A percentile compares a stretch with the other conserved stretches of the same genome.
Conservation (phyloP, 2,888 invertebrate species). For the Limenitis camilla region DNA sequence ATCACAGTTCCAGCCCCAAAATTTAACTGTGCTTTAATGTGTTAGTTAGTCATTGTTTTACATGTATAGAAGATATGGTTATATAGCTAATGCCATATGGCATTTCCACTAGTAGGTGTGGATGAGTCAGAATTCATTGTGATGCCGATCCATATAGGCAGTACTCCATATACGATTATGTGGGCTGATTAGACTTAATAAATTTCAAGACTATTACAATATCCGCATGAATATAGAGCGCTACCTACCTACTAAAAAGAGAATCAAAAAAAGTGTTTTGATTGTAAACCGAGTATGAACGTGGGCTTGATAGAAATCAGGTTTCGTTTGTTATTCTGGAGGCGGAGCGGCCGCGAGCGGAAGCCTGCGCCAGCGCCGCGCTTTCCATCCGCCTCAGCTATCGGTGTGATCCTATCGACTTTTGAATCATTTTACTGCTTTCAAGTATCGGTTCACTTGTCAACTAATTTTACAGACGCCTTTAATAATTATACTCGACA, state of each 20-base stretch:
- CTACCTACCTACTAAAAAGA: slow-evolving; percentile 14
- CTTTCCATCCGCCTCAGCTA: slow-evolving; percentile 63
- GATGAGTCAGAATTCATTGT: slow-evolving; percentile 4
- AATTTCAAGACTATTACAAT: slow-evolving; percentile 11
- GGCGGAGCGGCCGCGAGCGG: slow-evolving; percentile 59
- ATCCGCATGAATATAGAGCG: slow-evolving; percentile 16
- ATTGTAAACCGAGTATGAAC: slow-evolving; percentile 27
- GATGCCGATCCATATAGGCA: neutral
- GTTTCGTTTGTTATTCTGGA: slow-evolving; percentile 72
- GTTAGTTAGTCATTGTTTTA: too few relatives aligned
- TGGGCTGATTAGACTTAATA: slow-evolving; percentile 13
- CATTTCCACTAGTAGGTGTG: neutral
- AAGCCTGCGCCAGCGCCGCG: slow-evolving; percentile 55
- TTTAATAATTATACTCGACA: too few relatives aligned
- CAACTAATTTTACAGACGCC: too few relatives aligned
- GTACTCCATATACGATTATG: slow-evolving; percentile 2
- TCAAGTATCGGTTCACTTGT: too few relatives aligned
- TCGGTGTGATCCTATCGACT: slow-evolving; percentile 15
- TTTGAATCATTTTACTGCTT: neutral
- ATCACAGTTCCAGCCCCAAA: too few relatives aligned
- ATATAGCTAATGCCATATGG: too few relatives aligned
- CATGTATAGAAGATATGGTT: too few relatives aligned
- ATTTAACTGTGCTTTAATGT: too few relatives aligned
- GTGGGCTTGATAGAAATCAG: slow-evolving; percentile 70
- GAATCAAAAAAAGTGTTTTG: slow-evolving; percentile 13